These are phyloP conservation scores for Nipponia nippon DNA, from an alignment of 2,113 vertebrate species.

Conservation along the genomic window DNA sequence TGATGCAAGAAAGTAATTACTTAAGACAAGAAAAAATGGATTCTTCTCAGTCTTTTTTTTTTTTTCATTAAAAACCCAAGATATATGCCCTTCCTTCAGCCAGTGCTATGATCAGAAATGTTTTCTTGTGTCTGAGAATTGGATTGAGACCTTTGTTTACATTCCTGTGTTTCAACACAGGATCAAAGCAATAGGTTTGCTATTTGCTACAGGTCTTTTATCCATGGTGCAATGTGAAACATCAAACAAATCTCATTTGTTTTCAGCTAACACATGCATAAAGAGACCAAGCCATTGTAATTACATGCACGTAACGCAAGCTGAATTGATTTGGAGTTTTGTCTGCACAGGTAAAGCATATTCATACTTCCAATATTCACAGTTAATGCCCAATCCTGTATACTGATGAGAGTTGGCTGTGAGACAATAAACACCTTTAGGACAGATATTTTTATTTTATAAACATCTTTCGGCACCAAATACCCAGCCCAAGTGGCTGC, in stretches of 20 bases:
- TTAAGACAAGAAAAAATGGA: background rate
- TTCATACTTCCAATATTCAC: background rate
- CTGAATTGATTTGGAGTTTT: background rate
- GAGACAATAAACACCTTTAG: background rate
- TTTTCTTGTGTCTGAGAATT: background rate
- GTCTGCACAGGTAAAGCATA: background rate
- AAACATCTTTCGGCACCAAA: background rate
- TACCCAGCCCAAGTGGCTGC: background rate
- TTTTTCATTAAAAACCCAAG: background rate
- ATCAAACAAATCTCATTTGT: constrained; percentile 42
- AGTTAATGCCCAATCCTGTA: background rate
- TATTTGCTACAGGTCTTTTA: background rate
- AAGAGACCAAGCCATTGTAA: background rate
- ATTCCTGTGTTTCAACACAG: background rate
- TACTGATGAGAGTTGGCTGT: background rate
- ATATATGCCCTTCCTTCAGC: background rate
- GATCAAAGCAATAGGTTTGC: constrained; percentile 6
- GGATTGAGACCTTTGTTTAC: background rate
- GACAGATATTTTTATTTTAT: background rate
- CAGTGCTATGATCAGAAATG: background rate
- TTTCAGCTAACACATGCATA: background rate
- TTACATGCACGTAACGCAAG: background rate
- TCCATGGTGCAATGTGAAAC: background rate
- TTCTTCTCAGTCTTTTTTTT: background rate
- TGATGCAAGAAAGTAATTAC: background rate